Conservation (phyloP, 1,140 invertebrate species). For the Apis cerana region DNA sequence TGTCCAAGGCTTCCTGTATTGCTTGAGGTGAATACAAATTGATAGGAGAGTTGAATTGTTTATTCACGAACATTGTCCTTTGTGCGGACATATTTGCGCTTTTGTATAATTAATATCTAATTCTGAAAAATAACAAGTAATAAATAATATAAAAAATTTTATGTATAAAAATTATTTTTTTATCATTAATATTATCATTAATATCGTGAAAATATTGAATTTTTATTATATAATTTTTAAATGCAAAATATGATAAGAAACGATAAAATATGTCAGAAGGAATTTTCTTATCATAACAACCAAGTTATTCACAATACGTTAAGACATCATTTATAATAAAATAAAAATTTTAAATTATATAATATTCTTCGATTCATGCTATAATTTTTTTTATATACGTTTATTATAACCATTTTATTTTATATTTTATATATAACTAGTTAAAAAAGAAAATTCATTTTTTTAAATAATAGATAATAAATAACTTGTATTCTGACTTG, state of each 20-base stretch:
- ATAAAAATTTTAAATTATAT: background rate
- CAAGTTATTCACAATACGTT: too few species aligned
- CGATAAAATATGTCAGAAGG: too few species aligned
- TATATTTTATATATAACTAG: background rate
- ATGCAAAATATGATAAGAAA: too few species aligned
- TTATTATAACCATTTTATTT: background rate
- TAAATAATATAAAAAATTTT: background rate
- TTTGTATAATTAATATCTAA: background rate
- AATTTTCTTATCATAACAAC: too few species aligned
- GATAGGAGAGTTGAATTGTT: slow-evolving; percentile 95
- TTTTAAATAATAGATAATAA: background rate
- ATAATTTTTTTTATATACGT: background rate
- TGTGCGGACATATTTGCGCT: slow-evolving; percentile 66
- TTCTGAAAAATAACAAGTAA: slow-evolving; percentile 52
- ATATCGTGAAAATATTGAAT: too few species aligned
- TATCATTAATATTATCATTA: too few species aligned
- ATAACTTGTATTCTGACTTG: background rate
- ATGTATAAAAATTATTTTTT: background rate
- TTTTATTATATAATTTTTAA: too few species aligned
- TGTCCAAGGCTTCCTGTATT: slow-evolving; percentile 89
- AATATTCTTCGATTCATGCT: background rate
- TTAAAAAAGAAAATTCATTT: background rate
- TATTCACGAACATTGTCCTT: slow-evolving; percentile 85
- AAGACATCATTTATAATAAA: too few species aligned
- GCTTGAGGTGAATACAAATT: slow-evolving; percentile 91